Percentiles rank a stretch among this genome's conserved stretches.
Evolutionary conservation across 1,140 invertebrate species (phyloP).

Genomic region (Drosophila dunni): DNA sequence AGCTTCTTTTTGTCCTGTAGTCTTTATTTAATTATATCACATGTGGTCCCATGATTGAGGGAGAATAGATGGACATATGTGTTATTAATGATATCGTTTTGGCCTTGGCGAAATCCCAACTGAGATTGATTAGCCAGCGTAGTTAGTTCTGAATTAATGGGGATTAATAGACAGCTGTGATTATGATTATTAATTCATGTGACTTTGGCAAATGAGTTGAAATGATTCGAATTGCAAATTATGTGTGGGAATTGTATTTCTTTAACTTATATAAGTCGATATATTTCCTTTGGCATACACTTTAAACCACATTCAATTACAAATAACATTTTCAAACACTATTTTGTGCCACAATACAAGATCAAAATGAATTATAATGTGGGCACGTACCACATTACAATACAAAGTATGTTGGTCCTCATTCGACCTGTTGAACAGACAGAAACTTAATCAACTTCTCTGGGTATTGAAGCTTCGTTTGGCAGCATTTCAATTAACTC

Average conservation of each 20-base stretch:
- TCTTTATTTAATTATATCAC: conserved; percentile 70
- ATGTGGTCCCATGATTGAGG: conserved; percentile 11
- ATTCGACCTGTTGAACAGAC: conserved; percentile 67
- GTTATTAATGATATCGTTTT: conserved; percentile 73
- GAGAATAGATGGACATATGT: conserved; percentile 37
- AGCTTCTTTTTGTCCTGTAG: conserved; percentile 26
- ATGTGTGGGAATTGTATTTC: neutral
- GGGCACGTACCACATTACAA: conserved; percentile 13
- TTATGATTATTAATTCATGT: conserved; percentile 56
- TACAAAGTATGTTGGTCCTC: conserved; percentile 26
- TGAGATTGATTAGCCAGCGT: conserved; percentile 67
- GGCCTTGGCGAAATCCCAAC: conserved; percentile 44
- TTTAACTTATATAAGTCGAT: conserved; percentile 6
- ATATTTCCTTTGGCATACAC: neutral
- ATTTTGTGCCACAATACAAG: neutral
- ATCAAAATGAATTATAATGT: conserved; percentile 39
- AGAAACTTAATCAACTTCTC: conserved; percentile 68
- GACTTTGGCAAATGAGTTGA: conserved; percentile 24
- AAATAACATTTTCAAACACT: neutral
- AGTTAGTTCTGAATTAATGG: conserved; percentile 26
- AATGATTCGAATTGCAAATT: conserved; percentile 8
- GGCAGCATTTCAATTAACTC: conserved; percentile 57
- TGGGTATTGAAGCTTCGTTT: conserved; percentile 11
- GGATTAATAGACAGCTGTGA: conserved; percentile 37
- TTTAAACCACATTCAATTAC: too few species aligned